These are phyloP conservation scores for Sinotaia quadrata DNA, from an alignment of 2,888 invertebrate species.

Conservation along the genomic window DNA sequence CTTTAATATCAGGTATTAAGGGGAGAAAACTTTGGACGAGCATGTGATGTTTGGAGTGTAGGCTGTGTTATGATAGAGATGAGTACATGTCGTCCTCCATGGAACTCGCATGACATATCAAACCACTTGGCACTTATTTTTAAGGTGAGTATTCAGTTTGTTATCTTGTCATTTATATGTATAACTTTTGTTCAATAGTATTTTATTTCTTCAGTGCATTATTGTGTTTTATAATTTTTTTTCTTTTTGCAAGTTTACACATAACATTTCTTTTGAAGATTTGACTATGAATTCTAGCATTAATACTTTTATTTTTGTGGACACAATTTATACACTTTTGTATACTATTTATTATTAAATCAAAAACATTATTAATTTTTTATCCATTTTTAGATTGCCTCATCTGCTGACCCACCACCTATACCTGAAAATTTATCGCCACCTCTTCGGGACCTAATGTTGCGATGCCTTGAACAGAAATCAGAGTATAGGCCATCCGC, in stretches of 20 bases:
- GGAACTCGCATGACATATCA: slow-evolving; percentile 73
- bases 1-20: slow-evolving; percentile 72
- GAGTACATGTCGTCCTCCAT: slow-evolving; percentile 74
- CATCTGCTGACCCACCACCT: slow-evolving; percentile 71
- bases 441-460: slow-evolving; percentile 68
- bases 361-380: background rate
- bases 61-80: slow-evolving; percentile 75
- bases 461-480: slow-evolving; percentile 71
- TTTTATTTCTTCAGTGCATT: too few relatives aligned
- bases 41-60: slow-evolving; percentile 74
- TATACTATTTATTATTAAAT: background rate
- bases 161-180: too few relatives aligned
- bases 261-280: too few relatives aligned
- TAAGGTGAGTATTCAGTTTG: slow-evolving; percentile 67
- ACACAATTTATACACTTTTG: too few relatives aligned
- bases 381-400: slow-evolving; percentile 70
- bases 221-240: too few relatives aligned
- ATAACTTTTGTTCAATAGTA: too few relatives aligned
- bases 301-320: background rate
- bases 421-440: slow-evolving; percentile 72
- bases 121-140: slow-evolving; percentile 74
- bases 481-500: slow-evolving; percentile 71
- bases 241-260: too few relatives aligned
- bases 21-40: slow-evolving; percentile 74
- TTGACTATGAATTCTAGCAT: background rate